Evolutionary conservation across 2,888 invertebrate genomes (phyloP), one percentile per base, ranked within the genome.

Genomic region (Sarcophaga variegata): DNA sequence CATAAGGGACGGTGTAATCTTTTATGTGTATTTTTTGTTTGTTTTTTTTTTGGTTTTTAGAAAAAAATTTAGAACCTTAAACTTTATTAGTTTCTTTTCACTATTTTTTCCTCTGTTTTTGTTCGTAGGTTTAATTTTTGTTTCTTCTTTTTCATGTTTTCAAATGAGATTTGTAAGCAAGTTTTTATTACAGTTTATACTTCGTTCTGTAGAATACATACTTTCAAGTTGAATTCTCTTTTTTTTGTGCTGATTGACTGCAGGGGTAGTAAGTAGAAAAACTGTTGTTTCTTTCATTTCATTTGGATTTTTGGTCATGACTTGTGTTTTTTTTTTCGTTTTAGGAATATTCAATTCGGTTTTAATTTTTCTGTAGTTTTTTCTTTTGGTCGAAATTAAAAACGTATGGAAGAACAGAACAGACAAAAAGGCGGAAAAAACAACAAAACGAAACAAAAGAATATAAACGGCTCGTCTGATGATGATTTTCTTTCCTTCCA

Each of bases 401-500:
- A 54, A 54, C 54, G 54, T 54, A 54, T 54, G 54, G 17, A 54
- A 54, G 37, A 37, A 37, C 37, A 37, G 20, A 3, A 27, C 37
- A 37, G 6, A 27, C 1, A 37, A 37, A 37, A 37, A 37, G 3
- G 10, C 54, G 17, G 14, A 49, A 49, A 49, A 49, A 11, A 22
- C 22, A 22, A 22, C 22, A 22, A 49, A 49, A 11, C 6, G 14
- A 49, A 49, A 14, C 11, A 49, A 49, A 11, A 67, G 60, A 71
- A 70, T 49, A 64, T 63, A 79, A 70, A 70, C 63, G n/a, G 45
- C 5, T 83, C 17, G 20, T 77, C 25, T 77, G 71, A 63, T 22
- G 20, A 63, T n/a, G 20, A 20, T 74, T 78, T 10, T 45, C 64
- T 37, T 78, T 37, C 62, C 25, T n/a, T 47, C 62, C 17, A 22